A percentile compares a stretch with the other conserved stretches of the same genome.
phyloP scores from a whole-genome alignment of 2,888 invertebrate genomes.

The Lampropteryx suffumata region DNA sequence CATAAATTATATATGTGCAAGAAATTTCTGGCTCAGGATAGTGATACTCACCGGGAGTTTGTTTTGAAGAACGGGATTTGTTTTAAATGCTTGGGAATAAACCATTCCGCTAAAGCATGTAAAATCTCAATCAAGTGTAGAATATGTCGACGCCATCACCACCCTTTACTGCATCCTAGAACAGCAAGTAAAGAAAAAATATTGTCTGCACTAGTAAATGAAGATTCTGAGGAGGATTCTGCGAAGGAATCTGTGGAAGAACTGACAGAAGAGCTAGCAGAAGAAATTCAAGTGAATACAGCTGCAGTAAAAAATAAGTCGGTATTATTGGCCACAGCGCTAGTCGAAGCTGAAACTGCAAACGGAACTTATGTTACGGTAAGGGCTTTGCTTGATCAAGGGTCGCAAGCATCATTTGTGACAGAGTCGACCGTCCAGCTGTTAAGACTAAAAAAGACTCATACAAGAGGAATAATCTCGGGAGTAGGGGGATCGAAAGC shows the following conservation, averaged over 20 bases:
- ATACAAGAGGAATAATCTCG: not conserved
- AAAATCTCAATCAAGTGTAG: not conserved
- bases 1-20: constrained; percentile 1
- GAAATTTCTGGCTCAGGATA: too few species aligned
- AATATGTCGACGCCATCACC: constrained; percentile 7
- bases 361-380: not conserved
- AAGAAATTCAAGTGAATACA: constrained; percentile 3
- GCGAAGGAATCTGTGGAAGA: not conserved
- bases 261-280: not conserved
- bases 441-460: not conserved
- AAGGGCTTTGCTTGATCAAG: constrained; percentile 14
- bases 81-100: constrained; percentile 12
- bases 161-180: constrained; percentile 16
- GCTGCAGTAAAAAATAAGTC: not conserved
- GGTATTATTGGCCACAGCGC: constrained; percentile 3
- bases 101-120: constrained; percentile 8
- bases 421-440: constrained; percentile 10
- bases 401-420: constrained; percentile 7
- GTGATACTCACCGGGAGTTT: not conserved
- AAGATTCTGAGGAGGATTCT: not conserved
- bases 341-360: not conserved
- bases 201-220: not conserved
- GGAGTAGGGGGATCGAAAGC: not conserved
- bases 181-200: constrained; percentile 1
- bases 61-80: constrained; percentile 1